Evolutionary conservation across 2,888 invertebrate species (phyloP).

Genomic region (Meiosimyza decipiens): DNA sequence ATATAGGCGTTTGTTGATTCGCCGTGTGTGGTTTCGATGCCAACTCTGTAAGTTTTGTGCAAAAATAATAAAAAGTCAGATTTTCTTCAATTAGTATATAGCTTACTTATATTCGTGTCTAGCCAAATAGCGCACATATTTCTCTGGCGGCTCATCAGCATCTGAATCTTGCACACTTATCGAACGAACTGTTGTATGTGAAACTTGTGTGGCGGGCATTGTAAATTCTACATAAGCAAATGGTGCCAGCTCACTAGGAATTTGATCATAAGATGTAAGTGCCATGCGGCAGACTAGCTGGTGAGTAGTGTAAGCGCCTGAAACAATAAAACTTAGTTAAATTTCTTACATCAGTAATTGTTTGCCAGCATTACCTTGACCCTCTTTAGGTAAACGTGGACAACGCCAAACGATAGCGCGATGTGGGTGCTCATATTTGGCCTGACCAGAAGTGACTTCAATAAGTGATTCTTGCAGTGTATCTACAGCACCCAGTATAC

Average conservation of each 20-base stretch:
- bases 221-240: conserved; percentile 95
- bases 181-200: conserved; percentile 95
- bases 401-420: conserved; percentile 98
- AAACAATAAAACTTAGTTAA: neutral
- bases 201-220: conserved; percentile 96
- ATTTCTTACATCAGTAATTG: neutral
- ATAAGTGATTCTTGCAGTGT: conserved; percentile 91
- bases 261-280: conserved; percentile 96
- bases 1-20: conserved; percentile 77
- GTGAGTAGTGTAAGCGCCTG: conserved; percentile 98
- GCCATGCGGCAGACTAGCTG: conserved; percentile 94
- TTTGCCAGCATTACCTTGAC: conserved; percentile 80
- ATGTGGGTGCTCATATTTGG: conserved; percentile 99
- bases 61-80: neutral
- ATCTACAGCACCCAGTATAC: conserved; percentile 91
- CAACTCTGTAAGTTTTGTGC: conserved; percentile 72
- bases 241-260: conserved; percentile 91
- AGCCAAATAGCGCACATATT: conserved; percentile 96
- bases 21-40: conserved; percentile 87
- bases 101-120: conserved; percentile 91
- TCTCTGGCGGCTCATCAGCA: conserved; percentile 93
- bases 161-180: conserved; percentile 89
- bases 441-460: conserved; percentile 95
- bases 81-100: neutral
- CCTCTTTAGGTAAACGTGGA: conserved; percentile 96